Base-by-base conservation (phyloP, 2,797 vertebrate genomes). In the Sylvia borin region DNA sequence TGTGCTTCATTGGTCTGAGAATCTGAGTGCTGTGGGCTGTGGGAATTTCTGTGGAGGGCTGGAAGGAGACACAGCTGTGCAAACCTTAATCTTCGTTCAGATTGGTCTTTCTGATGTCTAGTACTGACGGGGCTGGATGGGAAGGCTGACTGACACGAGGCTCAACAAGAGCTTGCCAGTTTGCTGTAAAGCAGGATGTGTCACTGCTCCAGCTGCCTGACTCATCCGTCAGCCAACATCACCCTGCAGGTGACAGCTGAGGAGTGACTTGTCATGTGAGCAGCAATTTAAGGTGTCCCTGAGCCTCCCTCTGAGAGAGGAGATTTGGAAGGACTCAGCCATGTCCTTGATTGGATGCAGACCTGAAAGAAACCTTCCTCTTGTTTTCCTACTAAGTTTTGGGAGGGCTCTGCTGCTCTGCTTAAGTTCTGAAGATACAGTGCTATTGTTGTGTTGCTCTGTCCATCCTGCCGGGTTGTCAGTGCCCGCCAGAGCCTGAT, bases 101-200 rank as follows among this genome's bases (percentile, higher is more conserved):
- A 40, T 66, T 10, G 58, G 36, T 51, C 43, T 64, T 75, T 64
- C 6, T 83, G 38, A n/a, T 72, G 38, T 43, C 5, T 48, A 18
- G 38, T 70, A 29, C 53, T 54, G 36, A 22, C 10, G 43, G 48
- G 55, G 82, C 77, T 74, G 85, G 60, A 60, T 13, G 36, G 71
- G 40, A 25, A 34, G 55, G 40, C 17, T 93, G 92, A 50, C 7
- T 92, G 90, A 91, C 89, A 51, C 0, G 27, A 64, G 88, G 72
- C 72, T 94, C 90, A 85, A 89, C 75, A 88, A 80, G 80, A 77
- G 48, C 83, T 67, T 71, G 72, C 36, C 15, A 90, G 10, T 85
- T 87, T 26, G 36, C 20, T 80, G 75, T 73, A 17, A 43, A 77
- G 91, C 79, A 50, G 90, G 78, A 31, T 65, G 71, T 92, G 93